A percentile compares a stretch with the other conserved stretches of the same genome.
phyloP scores from a whole-genome alignment of 2,113 vertebrate genomes.

The Syngnathus floridae region DNA sequence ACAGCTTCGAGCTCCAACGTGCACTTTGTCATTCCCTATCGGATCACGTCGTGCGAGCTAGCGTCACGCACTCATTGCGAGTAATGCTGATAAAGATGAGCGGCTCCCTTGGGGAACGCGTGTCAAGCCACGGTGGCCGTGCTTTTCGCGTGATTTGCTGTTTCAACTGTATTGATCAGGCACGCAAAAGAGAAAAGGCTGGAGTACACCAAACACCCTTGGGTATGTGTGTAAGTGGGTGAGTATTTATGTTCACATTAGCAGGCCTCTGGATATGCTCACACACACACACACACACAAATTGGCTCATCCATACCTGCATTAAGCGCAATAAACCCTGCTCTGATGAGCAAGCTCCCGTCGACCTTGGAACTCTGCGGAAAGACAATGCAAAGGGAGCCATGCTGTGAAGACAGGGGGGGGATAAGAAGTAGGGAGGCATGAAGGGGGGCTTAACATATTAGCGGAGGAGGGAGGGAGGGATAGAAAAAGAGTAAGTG shows the following conservation, averaged over 20 bases:
- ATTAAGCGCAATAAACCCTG: conserved; percentile 57
- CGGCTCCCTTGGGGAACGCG: conserved; percentile 44
- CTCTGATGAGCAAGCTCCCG: conserved; percentile 65
- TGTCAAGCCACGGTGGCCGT: conserved; percentile 50
- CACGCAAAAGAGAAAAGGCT: conserved; percentile 63
- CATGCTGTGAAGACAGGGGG: conserved; percentile 43
- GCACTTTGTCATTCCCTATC: conserved; percentile 66
- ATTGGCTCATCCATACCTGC: conserved; percentile 58
- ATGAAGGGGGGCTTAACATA: conserved; percentile 46
- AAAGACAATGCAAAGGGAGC: conserved; percentile 67
- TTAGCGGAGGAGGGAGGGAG: conserved; percentile 27
- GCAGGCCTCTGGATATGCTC: conserved; percentile 29
- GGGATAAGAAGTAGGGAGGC: conserved; percentile 52
- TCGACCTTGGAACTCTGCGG: conserved; percentile 68
- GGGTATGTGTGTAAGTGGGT: conserved; percentile 20
- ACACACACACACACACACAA: conserved; percentile 32
- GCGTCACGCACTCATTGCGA: conserved; percentile 9
- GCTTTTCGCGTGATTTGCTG: conserved; percentile 61
- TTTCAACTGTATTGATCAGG: conserved; percentile 65
- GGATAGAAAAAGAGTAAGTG: conserved; percentile 29
- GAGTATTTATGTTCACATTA: conserved; percentile 10
- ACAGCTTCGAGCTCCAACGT: conserved; percentile 45
- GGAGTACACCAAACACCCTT: conserved; percentile 14
- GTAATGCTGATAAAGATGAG: conserved; percentile 54
- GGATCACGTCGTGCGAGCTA: conserved; percentile 44